Percentiles rank a stretch among this genome's conserved stretches.
phyloP scores from a whole-genome alignment of 2,888 invertebrate species.

The Cepaea hortensis region DNA sequence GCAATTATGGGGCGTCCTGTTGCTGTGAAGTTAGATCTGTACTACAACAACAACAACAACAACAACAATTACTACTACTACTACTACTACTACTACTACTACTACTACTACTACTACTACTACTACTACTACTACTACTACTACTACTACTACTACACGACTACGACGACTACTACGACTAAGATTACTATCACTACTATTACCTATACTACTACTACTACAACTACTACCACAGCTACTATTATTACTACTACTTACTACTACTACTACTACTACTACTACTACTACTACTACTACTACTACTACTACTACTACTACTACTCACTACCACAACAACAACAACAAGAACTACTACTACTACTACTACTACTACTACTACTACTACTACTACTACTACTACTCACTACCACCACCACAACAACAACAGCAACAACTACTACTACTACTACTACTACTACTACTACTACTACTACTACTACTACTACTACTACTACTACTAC shows the following conservation, averaged over 20 bases:
- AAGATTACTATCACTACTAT: neutral
- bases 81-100: constrained; percentile 34
- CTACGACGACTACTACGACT: too few relatives aligned
- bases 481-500: too few relatives aligned
- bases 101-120: constrained; percentile 31
- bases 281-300: neutral
- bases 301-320: constrained; percentile 6
- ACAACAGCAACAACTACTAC: constrained; percentile 19
- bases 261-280: constrained; percentile 4
- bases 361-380: constrained; percentile 4
- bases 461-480: constrained; percentile 26
- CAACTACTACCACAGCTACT: neutral
- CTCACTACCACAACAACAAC: too few relatives aligned
- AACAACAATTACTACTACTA: constrained; percentile 25
- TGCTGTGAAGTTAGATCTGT: too few relatives aligned
- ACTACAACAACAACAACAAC: constrained; percentile 20
- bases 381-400: neutral
- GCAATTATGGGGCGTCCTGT: too few relatives aligned
- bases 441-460: constrained; percentile 29
- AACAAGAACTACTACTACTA: constrained; percentile 25
- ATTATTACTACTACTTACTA: neutral
- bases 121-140: constrained; percentile 3
- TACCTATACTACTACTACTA: constrained; percentile 8
- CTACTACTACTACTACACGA: too few relatives aligned
- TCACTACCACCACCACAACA: neutral